Evolutionary conservation across 2,888 invertebrate genomes (phyloP), one percentile per base, ranked within the genome.

Genomic region (Clitarchus hookeri): DNA sequence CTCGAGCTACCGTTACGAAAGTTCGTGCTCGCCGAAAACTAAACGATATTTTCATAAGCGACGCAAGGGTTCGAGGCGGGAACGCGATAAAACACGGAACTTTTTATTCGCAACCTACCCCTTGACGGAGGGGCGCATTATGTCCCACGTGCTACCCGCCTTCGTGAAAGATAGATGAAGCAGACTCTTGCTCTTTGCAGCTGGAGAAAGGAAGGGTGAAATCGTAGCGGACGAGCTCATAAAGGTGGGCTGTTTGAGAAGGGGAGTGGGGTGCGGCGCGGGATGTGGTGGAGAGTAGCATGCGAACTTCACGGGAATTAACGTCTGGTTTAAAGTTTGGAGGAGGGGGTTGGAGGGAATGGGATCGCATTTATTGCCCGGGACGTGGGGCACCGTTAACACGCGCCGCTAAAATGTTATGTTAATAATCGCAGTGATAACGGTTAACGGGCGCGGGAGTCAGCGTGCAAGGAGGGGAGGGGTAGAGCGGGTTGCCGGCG

Each of bases 131-230:
- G 8, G 65, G 65, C 13, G 65, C 65, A 65, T 65, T 65, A 65
- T 65, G 65, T 65, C 65, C 65, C 65, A 23, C 65, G 65, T n/a
- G 65, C 65, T n/a, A 65, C 65, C 65, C 8, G n/a, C 65, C n/a
- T n/a, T 65, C 65, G 23, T 65, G 65, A 65, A 65, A 65, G 65
- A 65, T 65, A 65, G 65, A 65, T 65, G 65, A 65, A 65, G 65
- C 65, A 65, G 16, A 65, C 65, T n/a, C 65, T 8, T 19, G 65
- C 65, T 65, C 65, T 53, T 8, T 19, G 53, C 53, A 53, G 53
- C 36, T 4, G 65, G 65, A 65, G 65, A 65, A 65, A 65, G 65
- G 65, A 65, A n/a, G 65, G 65, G 19, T 65, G 65, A 65, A 65
- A 65, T n/a, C 65, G 23, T 19, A n/a, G 65, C 0, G 23, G 65